Evolutionary conservation across 2,113 vertebrate genomes (phyloP).

Genomic region (Chaenocephalus aceratus): DNA sequence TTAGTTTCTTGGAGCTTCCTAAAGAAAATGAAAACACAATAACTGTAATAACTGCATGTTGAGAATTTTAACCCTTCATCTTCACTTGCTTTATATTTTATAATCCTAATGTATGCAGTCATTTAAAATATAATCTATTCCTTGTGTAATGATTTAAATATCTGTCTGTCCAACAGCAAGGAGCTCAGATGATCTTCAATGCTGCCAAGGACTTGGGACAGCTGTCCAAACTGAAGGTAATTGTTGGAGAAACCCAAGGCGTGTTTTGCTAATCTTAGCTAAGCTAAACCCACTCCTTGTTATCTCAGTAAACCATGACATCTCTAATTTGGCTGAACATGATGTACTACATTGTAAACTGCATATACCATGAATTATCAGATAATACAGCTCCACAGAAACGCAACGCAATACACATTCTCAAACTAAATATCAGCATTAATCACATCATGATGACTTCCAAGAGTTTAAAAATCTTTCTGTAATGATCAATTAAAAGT

Average conservation of each 20-base stretch:
- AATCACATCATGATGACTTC: not conserved
- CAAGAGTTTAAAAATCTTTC: not conserved
- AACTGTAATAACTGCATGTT: not conserved
- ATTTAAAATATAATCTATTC: not conserved
- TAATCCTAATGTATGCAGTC: too few relatives aligned
- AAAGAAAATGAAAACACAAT: not conserved
- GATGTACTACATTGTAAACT: not conserved
- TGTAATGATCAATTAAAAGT: not conserved
- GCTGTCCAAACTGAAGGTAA: constrained; percentile 98
- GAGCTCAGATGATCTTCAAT: constrained; percentile 97
- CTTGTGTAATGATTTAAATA: not conserved
- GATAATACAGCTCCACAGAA: not conserved
- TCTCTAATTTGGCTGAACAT: constrained; percentile 4
- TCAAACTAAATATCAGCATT: not conserved
- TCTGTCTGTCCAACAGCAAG: constrained; percentile 82
- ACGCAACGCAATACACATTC: too few relatives aligned
- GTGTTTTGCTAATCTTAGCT: not conserved
- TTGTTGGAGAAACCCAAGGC: not conserved
- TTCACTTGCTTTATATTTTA: not conserved
- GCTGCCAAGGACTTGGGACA: constrained; percentile 98
- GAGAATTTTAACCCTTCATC: not conserved
- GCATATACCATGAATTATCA: not conserved
- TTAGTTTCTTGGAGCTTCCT: not conserved
- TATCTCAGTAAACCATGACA: constrained; percentile 12
- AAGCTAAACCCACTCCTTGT: not conserved